Evolutionary conservation across 1,140 invertebrate species (phyloP).

Genomic region (Phortica variegata): DNA sequence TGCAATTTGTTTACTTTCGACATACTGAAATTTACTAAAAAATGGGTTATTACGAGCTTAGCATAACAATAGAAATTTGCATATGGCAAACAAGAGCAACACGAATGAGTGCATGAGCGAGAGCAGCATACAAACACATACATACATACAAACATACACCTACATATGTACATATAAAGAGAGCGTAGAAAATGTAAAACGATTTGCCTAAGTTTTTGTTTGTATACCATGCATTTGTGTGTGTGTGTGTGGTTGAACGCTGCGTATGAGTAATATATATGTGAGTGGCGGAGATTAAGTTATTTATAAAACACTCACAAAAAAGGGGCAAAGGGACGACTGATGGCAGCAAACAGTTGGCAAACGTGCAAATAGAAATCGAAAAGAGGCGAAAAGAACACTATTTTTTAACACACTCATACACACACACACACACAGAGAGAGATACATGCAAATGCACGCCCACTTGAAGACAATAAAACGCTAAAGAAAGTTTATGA

Average conservation of each 20-base stretch:
- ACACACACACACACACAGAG: slow-evolving; percentile 1
- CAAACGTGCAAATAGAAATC: no score
- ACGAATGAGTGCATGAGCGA: slow-evolving; percentile 1
- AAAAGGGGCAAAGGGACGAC: no score
- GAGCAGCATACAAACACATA: neutral
- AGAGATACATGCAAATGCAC: neutral
- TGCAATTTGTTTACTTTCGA: slow-evolving; percentile 57
- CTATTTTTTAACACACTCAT: no score
- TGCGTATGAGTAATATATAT: no score
- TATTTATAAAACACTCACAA: no score
- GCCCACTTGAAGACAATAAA: neutral
- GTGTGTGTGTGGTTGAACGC: no score
- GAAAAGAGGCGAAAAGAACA: no score
- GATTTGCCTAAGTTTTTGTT: no score
- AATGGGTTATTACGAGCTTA: slow-evolving; percentile 49
- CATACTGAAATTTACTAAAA: slow-evolving; percentile 44
- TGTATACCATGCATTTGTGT: no score
- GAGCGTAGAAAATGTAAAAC: neutral
- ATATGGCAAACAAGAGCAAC: slow-evolving; percentile 20
- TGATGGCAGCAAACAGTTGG: no score
- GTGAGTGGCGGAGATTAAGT: no score
- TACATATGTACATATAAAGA: neutral
- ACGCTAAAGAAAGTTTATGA: neutral
- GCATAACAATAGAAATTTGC: slow-evolving; percentile 37
- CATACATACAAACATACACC: neutral